A percentile compares a stretch with the other conserved stretches of the same genome.
phyloP scores from a whole-genome alignment of 2,113 vertebrate species.

The Himantopus leucocephalus region DNA sequence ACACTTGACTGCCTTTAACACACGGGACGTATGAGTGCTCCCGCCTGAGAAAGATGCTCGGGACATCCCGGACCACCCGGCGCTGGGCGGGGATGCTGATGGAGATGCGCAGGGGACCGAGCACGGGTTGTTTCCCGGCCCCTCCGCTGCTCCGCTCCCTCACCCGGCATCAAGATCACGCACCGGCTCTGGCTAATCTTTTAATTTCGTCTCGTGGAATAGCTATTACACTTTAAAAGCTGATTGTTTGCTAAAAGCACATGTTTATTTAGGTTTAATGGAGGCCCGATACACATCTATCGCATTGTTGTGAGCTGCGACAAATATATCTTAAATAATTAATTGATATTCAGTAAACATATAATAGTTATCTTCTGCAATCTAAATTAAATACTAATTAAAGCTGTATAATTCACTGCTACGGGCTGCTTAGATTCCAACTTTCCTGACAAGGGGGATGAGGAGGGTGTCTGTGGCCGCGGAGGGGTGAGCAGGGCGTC shows the following conservation, averaged over 20 bases:
- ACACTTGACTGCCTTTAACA: not conserved
- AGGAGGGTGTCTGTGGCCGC: not conserved
- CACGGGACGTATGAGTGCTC: fast-evolving
- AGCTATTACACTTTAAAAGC: not conserved
- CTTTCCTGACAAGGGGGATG: not conserved
- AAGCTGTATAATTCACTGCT: not conserved
- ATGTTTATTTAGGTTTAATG: not conserved
- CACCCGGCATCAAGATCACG: fast-evolving
- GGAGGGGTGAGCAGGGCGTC: not conserved
- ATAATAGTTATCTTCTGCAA: not conserved
- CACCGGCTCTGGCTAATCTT: not conserved
- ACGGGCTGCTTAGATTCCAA: not conserved
- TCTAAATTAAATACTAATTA: slow-evolving; percentile 50
- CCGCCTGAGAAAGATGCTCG: not conserved
- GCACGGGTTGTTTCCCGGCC: not conserved
- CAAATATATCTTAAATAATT: not conserved
- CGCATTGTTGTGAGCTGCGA: not conserved
- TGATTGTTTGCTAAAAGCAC: not conserved
- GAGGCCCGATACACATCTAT: not conserved
- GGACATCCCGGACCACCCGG: not conserved
- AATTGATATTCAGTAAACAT: slow-evolving; percentile 23
- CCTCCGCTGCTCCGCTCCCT: not conserved
- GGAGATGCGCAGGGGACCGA: not conserved
- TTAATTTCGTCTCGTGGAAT: not conserved
- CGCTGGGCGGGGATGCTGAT: not conserved